Percentiles rank a stretch among this genome's conserved stretches.
Conservation (phyloP, 1,140 invertebrate genomes). For the Hormaphis cornu region DNA sequence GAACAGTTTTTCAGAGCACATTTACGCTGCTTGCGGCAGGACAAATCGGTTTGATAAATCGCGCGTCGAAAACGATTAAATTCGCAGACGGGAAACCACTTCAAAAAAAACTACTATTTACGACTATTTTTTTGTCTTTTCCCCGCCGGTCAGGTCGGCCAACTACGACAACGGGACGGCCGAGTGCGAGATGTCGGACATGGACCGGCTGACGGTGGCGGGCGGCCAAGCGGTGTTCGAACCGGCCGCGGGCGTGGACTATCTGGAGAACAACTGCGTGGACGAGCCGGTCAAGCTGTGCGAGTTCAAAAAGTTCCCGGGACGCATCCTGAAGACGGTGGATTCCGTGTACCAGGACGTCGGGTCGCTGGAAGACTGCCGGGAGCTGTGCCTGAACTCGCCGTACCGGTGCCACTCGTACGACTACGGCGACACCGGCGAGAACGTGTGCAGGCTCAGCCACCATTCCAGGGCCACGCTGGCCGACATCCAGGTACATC, state of each 20-base stretch:
- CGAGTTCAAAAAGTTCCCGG: constrained; percentile 80
- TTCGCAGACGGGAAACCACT: too few species aligned
- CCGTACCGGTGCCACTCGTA: constrained; percentile 81
- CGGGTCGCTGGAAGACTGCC: constrained; percentile 71
- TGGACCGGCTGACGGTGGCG: constrained; percentile 78
- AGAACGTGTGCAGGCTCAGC: constrained; percentile 81
- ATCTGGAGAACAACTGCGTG: constrained; percentile 83
- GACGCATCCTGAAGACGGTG: constrained; percentile 83
- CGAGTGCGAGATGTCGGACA: constrained; percentile 75
- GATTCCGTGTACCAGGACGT: constrained; percentile 88
- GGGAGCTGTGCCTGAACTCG: constrained; percentile 77
- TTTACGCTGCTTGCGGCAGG: too few species aligned
- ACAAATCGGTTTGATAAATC: too few species aligned
- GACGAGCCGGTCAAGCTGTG: constrained; percentile 82
- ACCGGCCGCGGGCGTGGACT: constrained; percentile 53
- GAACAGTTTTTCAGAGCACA: too few species aligned
- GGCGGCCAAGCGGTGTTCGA: constrained; percentile 64
- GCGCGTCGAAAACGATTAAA: too few species aligned
- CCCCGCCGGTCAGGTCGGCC: constrained; percentile 84
- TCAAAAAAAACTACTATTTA: too few species aligned
- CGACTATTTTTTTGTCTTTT: constrained; percentile 45
- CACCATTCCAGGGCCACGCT: constrained; percentile 82
- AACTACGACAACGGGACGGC: constrained; percentile 78
- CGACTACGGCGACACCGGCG: constrained; percentile 84
- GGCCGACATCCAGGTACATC: constrained; percentile 72